Percentiles rank a stretch among this genome's conserved stretches.
These are phyloP conservation scores for Lamellibrachia satsuma DNA, from an alignment of 2,888 invertebrate species.

Conservation along the genomic window DNA sequence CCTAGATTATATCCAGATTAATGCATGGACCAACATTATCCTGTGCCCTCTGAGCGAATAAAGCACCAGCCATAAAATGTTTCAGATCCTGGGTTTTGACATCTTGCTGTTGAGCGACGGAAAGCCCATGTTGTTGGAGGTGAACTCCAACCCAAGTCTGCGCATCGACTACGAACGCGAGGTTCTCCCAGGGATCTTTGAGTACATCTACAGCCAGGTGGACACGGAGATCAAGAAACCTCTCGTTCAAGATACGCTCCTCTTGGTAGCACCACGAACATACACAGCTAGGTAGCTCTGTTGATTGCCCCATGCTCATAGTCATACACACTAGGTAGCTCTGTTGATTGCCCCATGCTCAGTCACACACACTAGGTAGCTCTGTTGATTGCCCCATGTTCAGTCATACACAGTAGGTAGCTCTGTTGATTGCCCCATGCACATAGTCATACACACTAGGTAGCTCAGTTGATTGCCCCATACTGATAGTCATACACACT, in stretches of 20 bases:
- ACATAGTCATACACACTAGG: no score
- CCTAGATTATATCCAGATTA: no score
- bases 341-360: no score
- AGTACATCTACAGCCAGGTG: slow-evolving; percentile 55
- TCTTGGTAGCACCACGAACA: slow-evolving; percentile 59
- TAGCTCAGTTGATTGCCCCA: no score
- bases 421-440: no score
- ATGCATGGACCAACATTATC: neutral
- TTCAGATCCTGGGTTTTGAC: slow-evolving; percentile 69
- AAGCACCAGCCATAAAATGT: neutral
- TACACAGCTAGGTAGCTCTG: neutral
- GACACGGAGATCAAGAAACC: slow-evolving; percentile 67
- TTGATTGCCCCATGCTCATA: slow-evolving; percentile 19
- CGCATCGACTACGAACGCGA: slow-evolving; percentile 65
- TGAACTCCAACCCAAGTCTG: slow-evolving; percentile 68
- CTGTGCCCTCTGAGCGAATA: no score
- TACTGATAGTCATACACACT: no score
- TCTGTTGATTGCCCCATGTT: no score
- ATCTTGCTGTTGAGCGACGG: slow-evolving; percentile 65
- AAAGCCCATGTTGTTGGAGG: slow-evolving; percentile 67
- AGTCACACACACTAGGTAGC: no score
- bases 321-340: no score
- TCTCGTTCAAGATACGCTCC: slow-evolving; percentile 66
- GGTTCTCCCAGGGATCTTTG: slow-evolving; percentile 52
- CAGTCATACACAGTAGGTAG: no score